Base-by-base conservation (phyloP, 2,113 vertebrate species). In the Notarius lentiginosus region DNA sequence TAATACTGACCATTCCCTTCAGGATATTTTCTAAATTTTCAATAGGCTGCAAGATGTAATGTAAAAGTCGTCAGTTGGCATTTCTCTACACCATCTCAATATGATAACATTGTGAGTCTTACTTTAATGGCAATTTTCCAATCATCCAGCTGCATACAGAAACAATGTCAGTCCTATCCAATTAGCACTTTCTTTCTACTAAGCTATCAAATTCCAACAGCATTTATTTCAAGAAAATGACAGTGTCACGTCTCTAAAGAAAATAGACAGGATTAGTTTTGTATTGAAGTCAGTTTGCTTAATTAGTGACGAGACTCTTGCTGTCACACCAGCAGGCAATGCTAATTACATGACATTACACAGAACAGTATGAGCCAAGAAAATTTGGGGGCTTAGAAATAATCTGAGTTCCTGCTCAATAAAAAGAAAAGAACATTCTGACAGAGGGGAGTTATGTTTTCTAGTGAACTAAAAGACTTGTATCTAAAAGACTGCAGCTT, bases 321-420 rank as follows among this genome's bases (percentile, higher is more conserved):
- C 72, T 49, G 72, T 75, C 47, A 22, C 20, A 75, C 20, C 72
- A 75, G 75, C 75, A 17, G 75, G 75, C 75, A 17, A 55, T n/a
- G 49, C 75, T 77, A 77, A 77, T 77, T 77, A 77, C 75, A 77
- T 6, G 49, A 27, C 49, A 55, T 77, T 77, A 77, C 75, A 77
- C 14, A 0, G 12, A 27, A 55, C 75, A 2, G 22, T 51, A n/a
- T 5, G 22, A 76, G 49, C 47, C 41, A 49, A 24, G 72, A 51
- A 49, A 10, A 49, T 7, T 9, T 20, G 8, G 18, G 41, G 10
- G 70, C 70, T 49, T 20, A 22, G 17, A 73, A 49, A 41, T 24
- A 47, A 49, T 49, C 34, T 0, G 1, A 53, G 24, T 10, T 75
- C 41, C 41, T 75, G 72, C 75, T 77, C 11, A 12, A 3, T n/a